A percentile compares a stretch with the other conserved stretches of the same genome.
phyloP scores from a whole-genome alignment of 1,140 invertebrate genomes.

The Neodiprion virginianus region DNA sequence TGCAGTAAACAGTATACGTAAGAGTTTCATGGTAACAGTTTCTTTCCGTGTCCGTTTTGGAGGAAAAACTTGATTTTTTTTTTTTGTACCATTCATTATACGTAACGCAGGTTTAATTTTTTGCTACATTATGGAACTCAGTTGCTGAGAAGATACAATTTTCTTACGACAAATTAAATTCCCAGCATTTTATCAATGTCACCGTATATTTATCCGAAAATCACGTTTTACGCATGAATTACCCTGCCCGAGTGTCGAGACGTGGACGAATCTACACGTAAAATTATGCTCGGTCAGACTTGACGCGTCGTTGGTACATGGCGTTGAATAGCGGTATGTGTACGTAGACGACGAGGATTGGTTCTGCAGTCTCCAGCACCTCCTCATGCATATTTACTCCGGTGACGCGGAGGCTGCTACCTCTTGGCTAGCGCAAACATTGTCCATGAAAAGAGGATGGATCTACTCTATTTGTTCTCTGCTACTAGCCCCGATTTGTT shows the following conservation, averaged over 20 bases:
- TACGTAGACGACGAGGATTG: neutral
- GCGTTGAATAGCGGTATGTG: neutral
- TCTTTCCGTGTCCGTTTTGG: too few species aligned
- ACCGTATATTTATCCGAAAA: too few species aligned
- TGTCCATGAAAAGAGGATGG: neutral
- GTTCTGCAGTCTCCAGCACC: neutral
- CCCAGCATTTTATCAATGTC: too few species aligned
- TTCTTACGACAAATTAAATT: too few species aligned
- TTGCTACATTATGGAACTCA: too few species aligned
- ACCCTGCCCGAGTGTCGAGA: neutral
- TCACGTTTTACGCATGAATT: neutral
- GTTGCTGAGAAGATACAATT: too few species aligned
- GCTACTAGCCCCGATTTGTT: neutral
- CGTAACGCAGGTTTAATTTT: too few species aligned
- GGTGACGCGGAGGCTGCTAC: neutral
- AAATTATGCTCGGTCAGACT: neutral
- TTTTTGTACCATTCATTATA: too few species aligned
- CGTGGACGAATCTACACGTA: neutral
- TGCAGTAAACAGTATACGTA: too few species aligned
- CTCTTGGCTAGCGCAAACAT: neutral
- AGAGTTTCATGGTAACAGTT: too few species aligned
- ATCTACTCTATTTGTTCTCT: neutral
- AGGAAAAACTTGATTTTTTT: too few species aligned
- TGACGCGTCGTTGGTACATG: neutral
- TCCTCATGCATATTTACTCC: slow-evolving; percentile 4